Conservation (phyloP, 2,113 vertebrate genomes). For the Corythoichthys intestinalis region DNA sequence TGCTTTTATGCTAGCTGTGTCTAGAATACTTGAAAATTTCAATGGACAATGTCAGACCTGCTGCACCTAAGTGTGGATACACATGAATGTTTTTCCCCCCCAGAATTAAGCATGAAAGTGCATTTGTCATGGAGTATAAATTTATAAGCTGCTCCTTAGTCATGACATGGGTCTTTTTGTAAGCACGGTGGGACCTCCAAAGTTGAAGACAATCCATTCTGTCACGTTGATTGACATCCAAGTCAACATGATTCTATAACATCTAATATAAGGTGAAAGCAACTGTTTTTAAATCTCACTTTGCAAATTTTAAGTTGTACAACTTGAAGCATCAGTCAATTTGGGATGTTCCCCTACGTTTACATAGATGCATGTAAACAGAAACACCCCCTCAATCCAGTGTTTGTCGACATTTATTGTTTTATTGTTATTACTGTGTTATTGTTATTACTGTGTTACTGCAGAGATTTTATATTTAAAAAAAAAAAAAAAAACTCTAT, state of each 20-base stretch:
- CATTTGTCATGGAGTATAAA: slow-evolving; percentile 14
- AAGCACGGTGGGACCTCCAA: neutral
- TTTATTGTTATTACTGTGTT: too few species aligned
- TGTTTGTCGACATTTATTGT: neutral
- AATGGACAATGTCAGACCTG: slow-evolving; percentile 9
- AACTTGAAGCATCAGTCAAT: neutral
- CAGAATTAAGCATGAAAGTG: slow-evolving; percentile 53
- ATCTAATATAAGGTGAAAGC: neutral
- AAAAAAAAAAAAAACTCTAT: neutral
- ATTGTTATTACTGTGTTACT: neutral
- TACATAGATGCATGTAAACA: neutral
- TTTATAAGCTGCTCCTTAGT: slow-evolving; percentile 8
- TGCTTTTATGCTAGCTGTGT: slow-evolving; percentile 20
- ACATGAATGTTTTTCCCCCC: slow-evolving; percentile 47
- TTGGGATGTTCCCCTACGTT: neutral
- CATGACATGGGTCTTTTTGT: slow-evolving; percentile 13
- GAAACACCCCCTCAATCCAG: neutral
- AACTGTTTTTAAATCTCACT: neutral
- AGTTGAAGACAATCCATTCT: neutral
- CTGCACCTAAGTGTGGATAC: slow-evolving; percentile 32
- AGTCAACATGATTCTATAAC: neutral
- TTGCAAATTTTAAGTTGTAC: neutral
- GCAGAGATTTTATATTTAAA: neutral
- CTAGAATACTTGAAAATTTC: slow-evolving; percentile 34
- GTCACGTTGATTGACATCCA: neutral